Percentiles rank a stretch among this genome's conserved stretches.
Evolutionary conservation across 2,888 invertebrate genomes (phyloP).

Genomic region (Linyphia triangularis): DNA sequence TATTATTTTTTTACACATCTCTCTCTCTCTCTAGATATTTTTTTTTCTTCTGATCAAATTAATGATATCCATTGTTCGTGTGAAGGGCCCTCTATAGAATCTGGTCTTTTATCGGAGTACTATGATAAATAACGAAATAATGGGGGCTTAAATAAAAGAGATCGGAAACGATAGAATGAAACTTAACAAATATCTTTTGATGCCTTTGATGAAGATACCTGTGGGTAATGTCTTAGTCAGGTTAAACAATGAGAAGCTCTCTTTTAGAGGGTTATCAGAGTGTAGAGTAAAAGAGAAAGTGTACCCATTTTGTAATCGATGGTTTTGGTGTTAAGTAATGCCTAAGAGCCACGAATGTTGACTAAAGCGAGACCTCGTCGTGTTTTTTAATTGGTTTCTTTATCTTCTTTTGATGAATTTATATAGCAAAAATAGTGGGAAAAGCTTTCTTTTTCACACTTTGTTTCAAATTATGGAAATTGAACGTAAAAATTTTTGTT

Average conservation of each 20-base stretch:
- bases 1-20: background rate
- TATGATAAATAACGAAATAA: conserved; percentile 72
- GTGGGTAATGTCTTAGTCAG: conserved; percentile 65
- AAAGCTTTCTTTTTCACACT: too few relatives aligned
- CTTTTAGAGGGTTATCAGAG: background rate
- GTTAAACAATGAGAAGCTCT: background rate
- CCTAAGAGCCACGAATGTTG: background rate
- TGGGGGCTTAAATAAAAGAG: conserved; percentile 38
- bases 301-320: conserved; percentile 26
- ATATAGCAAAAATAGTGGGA: too few relatives aligned
- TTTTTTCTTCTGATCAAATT: conserved; percentile 53
- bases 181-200: conserved; percentile 52
- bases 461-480: too few relatives aligned
- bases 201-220: conserved; percentile 55
- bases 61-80: conserved; percentile 62
- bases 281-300: background rate
- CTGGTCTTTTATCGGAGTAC: conserved; percentile 27
- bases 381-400: background rate
- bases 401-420: too few relatives aligned
- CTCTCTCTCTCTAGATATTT: conserved; percentile 8
- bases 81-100: conserved; percentile 15
- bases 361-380: background rate
- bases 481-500: too few relatives aligned
- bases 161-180: conserved; percentile 64
- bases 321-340: conserved; percentile 11